These are phyloP conservation scores for Sphaeridia pumilis DNA, from an alignment of 2,888 invertebrate genomes.

Conservation along the genomic window DNA sequence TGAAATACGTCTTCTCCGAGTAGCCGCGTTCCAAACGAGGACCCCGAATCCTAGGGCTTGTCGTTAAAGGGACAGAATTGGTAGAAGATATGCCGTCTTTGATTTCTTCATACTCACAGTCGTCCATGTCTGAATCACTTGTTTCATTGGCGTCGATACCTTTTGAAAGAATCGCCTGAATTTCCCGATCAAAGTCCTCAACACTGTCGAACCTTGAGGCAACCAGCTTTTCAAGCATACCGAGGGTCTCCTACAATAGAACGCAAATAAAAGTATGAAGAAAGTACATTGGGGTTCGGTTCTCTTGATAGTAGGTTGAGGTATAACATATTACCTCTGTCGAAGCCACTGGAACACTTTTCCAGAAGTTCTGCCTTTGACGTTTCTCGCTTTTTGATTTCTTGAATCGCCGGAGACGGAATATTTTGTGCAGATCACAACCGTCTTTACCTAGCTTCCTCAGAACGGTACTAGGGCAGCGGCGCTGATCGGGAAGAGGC, in stretches of 20 bases:
- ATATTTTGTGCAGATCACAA: slow-evolving; percentile 5
- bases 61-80: neutral
- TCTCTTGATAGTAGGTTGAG: neutral
- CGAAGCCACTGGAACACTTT: neutral
- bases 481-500: neutral
- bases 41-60: neutral
- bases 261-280: no score
- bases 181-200: slow-evolving; percentile 4
- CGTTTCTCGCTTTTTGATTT: neutral
- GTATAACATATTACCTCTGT: neutral
- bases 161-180: neutral
- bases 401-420: neutral
- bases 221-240: slow-evolving; percentile 6
- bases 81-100: neutral
- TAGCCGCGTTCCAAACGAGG: neutral
- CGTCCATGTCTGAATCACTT: neutral
- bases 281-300: neutral
- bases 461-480: neutral
- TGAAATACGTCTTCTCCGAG: neutral
- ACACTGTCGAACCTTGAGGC: neutral
- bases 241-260: neutral
- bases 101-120: neutral
- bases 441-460: slow-evolving; percentile 5
- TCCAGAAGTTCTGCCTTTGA: neutral
- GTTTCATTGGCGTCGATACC: slow-evolving; percentile 7